Evolutionary conservation across 2,113 vertebrate species (phyloP).

Genomic region (Hassar affinis): DNA sequence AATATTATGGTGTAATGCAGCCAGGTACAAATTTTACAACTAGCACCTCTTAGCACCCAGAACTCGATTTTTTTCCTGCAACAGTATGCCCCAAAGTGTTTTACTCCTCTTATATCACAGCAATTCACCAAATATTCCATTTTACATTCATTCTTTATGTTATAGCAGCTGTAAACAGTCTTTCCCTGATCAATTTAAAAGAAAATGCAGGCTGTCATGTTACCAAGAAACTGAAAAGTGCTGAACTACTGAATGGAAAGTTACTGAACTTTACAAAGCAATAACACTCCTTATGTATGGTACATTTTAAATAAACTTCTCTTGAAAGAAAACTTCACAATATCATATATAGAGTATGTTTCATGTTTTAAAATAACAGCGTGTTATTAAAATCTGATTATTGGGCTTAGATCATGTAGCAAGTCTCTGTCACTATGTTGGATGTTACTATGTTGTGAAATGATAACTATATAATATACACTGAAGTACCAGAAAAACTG

Average conservation of each 20-base stretch:
- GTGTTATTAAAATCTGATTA: background rate
- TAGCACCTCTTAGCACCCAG: background rate
- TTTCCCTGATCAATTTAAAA: background rate
- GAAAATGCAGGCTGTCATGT: background rate
- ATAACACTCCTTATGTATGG: background rate
- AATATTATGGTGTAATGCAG: too few relatives aligned
- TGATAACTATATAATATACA: background rate
- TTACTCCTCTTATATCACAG: background rate
- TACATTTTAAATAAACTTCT: background rate
- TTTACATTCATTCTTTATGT: background rate
- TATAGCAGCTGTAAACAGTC: background rate
- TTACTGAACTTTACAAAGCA: background rate
- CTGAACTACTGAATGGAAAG: background rate
- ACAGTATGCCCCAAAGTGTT: too few relatives aligned
- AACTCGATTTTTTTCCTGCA: too few relatives aligned
- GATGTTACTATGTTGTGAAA: background rate
- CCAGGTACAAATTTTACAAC: too few relatives aligned
- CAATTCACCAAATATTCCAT: background rate
- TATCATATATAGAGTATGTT: background rate
- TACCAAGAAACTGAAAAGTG: background rate
- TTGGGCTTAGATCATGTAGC: background rate
- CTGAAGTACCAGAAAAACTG: too few relatives aligned
- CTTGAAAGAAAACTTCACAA: background rate
- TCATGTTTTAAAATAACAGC: background rate
- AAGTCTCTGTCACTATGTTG: background rate